Percentiles rank a stretch among this genome's conserved stretches.
Evolutionary conservation across 2,113 vertebrate species (phyloP).

Genomic region (Myotis davidii): DNA sequence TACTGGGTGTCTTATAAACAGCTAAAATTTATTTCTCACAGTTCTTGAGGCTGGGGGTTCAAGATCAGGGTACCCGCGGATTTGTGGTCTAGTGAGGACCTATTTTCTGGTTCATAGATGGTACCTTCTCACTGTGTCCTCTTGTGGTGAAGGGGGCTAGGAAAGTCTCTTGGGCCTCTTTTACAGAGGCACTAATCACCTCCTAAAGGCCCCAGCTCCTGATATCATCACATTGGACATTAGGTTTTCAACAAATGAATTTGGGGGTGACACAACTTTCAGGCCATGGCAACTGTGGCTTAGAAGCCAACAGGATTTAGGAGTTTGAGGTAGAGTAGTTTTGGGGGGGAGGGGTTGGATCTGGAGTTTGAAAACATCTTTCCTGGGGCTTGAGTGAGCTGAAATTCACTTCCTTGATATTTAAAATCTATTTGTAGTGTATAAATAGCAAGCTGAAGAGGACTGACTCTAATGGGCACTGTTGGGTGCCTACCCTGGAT

Average conservation of each 20-base stretch:
- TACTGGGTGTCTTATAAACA: background rate
- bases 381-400: background rate
- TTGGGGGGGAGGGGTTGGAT: fast-evolving
- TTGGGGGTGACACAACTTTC: background rate
- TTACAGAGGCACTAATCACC: background rate
- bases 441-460: background rate
- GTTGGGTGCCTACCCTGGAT: background rate
- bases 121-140: background rate
- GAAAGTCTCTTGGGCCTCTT: background rate
- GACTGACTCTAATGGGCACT: background rate
- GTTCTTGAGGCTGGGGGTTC: background rate
- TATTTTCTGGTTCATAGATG: background rate
- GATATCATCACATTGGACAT: background rate
- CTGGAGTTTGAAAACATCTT: background rate
- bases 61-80: background rate
- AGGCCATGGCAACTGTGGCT: background rate
- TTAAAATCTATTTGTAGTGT: background rate
- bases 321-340: background rate
- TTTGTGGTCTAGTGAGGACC: background rate
- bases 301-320: background rate
- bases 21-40: background rate
- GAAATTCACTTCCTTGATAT: background rate
- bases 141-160: background rate
- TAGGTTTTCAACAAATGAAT: background rate
- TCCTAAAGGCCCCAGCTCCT: background rate